A percentile compares a stretch with the other conserved stretches of the same genome.
phyloP scores from a whole-genome alignment of 2,797 vertebrate species.

The Hypotaenidia okinawae region DNA sequence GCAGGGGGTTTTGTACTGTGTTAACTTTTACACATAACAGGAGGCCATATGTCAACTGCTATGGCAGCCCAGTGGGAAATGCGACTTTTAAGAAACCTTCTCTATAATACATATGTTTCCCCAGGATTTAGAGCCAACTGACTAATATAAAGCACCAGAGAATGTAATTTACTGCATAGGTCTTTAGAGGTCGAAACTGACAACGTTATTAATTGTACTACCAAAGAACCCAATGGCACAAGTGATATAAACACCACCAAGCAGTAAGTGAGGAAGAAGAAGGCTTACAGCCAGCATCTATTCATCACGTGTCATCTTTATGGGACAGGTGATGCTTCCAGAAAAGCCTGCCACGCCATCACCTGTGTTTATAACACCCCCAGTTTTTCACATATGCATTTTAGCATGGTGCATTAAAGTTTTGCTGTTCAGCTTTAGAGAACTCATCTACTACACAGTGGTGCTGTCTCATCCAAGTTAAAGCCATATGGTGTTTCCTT shows the following conservation, averaged over 20 bases:
- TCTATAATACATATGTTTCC: neutral
- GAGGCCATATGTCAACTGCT: neutral
- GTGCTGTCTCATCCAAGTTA: constrained; percentile 4
- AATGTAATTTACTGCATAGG: constrained; percentile 21
- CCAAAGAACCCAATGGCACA: neutral
- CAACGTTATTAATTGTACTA: constrained; percentile 50
- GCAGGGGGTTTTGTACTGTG: neutral
- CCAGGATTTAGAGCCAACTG: neutral
- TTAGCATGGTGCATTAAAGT: neutral
- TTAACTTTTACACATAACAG: neutral
- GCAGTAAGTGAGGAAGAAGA: neutral
- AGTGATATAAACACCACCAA: constrained; percentile 3
- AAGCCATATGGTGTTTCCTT: constrained; percentile 29
- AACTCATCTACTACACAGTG: constrained; percentile 23
- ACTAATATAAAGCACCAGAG: constrained; percentile 33
- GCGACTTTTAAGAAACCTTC: neutral
- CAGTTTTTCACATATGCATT: neutral
- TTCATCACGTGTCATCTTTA: neutral
- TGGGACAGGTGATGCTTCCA: neutral
- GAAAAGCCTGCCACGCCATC: neutral
- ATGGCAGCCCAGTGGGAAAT: neutral
- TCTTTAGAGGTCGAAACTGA: constrained; percentile 38
- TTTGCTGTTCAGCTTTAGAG: neutral
- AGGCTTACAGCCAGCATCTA: neutral
- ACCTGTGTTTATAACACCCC: constrained; percentile 19